Evolutionary conservation across 2,797 vertebrate species (phyloP), one percentile per base, ranked within the genome.

Genomic region (Phalloptychus januarius): DNA sequence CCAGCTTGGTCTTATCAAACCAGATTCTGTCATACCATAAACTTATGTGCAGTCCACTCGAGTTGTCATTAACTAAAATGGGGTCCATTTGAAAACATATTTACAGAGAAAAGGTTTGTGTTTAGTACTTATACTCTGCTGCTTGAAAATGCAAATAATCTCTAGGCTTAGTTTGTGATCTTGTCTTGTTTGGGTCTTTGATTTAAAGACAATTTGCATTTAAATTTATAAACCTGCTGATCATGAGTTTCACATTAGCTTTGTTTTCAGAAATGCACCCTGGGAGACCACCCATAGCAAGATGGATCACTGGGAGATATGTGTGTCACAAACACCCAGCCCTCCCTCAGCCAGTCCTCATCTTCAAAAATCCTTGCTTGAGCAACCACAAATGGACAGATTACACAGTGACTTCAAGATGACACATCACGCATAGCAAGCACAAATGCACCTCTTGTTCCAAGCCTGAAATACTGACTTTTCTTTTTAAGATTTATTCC

Each of bases 401-500:
- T 96, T 95, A 95, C 93, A 93, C 91, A 93, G 94, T 91, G 94
- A 94, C 95, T 94, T 79, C 31, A 76, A 91, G 90, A 92, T 95
- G 95, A 95, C 94, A 92, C 94, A 95, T 95, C 94, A 91, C 76
- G 82, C 93, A 80, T 91, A 88, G 90, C 90, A 83, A 94, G 93
- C 95, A 95, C 91, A 95, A 95, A 84, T 86, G 88, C 86, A 79
- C 92, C 93, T 91, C 90, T 92, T 90, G 89, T 91, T 95, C 90
- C 89, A 79, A 87, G 86, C 83, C 84, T 80, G 83, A 90, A 89
- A 86, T 85, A 93, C 90, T 92, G 91, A 94, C 91, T 95, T 93
- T 91, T 88, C 91, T 95, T 93, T 91, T 88, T 87, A 48, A 95
- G 94, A 95, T 96, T 95, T 96, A 95, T 96, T 95, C 95, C 91